Evolutionary conservation across 2,797 vertebrate genomes (phyloP), one percentile per base, ranked within the genome.

Genomic region (Hippocampus kuda): DNA sequence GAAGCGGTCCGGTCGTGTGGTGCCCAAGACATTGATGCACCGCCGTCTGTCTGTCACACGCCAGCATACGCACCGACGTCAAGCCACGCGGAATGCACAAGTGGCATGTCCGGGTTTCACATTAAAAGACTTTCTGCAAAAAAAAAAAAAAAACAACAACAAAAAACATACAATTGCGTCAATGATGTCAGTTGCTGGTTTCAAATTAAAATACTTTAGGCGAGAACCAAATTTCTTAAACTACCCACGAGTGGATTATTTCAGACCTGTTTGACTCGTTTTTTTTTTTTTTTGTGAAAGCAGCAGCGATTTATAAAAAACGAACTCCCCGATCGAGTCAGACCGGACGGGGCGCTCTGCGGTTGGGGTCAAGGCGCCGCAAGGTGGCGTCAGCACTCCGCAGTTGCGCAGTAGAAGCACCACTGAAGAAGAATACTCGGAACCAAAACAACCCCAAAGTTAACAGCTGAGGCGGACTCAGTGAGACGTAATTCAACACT

Each of bases 401-500:
- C 0, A 6, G 0, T 57, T 57, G 34, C 54, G 83, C 73, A 73
- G 83, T 81, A 74, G 46, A 10, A 46, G 48, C 66, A 8, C 67
- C 44, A 76, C 81, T 83, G 57, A 4, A 70, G 69, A 76, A 67
- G 74, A 67, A 4, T 0, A 5, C 24, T 26, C 77, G 48, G 42
- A 81, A 81, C 79, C 82, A 86, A 81, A 89, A 88, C 84, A 88
- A 38, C 68, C 12, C 5, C 18, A 41, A 1, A 27, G 72, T n/a
- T 80, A 77, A 74, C 82, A 81, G 77, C 62, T 24, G 60, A 61
- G 9, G 27, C 4, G 38, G 3, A 12, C 10, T 56, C 65, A 72
- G 77, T 66, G 41, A 10, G 1, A 53, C 46, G 56, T 49, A 18
- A 72, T 69, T 61, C 3, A 46, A 57, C 10, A 30, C 7, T 16